phyloP scores from a whole-genome alignment of 1,140 invertebrate genomes.

The Pseudomyrmex cubaensis region DNA sequence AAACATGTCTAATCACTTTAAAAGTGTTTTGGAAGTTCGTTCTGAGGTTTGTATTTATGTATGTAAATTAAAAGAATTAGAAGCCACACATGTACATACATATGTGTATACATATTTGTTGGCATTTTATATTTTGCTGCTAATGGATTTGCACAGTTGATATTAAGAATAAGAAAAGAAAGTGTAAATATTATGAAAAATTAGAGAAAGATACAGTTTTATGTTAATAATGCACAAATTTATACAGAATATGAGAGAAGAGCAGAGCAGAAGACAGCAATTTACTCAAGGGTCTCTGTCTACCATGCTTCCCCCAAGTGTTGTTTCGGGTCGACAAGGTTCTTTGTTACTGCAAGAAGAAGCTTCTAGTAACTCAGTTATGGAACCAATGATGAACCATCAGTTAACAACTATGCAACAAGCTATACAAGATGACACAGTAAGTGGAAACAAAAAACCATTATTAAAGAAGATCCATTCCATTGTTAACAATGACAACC shows the following conservation, averaged over 20 bases:
- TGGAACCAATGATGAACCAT: conserved; percentile 87
- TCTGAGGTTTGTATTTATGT: conserved; percentile 88
- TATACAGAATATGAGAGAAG: conserved; percentile 96
- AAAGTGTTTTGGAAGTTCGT: conserved; percentile 93
- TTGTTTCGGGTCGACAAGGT: conserved; percentile 89
- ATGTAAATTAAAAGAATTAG: not conserved
- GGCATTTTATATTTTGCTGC: not conserved
- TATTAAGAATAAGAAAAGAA: not conserved
- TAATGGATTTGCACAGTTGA: not conserved
- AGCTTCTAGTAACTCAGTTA: conserved; percentile 88
- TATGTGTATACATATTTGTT: conserved; percentile 13
- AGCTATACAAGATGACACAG: conserved; percentile 92
- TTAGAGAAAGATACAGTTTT: not conserved
- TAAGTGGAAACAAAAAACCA: conserved; percentile 74
- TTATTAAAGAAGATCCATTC: not conserved
- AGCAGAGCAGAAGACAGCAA: conserved; percentile 96
- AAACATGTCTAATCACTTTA: conserved; percentile 98
- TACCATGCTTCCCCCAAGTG: conserved; percentile 89
- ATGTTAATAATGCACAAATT: conserved; percentile 33
- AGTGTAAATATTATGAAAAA: conserved; percentile 4
- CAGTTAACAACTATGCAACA: conserved; percentile 85
- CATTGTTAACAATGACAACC: too few relatives aligned
- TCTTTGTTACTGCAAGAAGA: conserved; percentile 89
- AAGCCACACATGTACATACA: too few relatives aligned
- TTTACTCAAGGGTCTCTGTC: conserved; percentile 93